A percentile compares a stretch with the other conserved stretches of the same genome.
Evolutionary conservation across 2,888 invertebrate genomes (phyloP).

Genomic region (Leuctra nigra): DNA sequence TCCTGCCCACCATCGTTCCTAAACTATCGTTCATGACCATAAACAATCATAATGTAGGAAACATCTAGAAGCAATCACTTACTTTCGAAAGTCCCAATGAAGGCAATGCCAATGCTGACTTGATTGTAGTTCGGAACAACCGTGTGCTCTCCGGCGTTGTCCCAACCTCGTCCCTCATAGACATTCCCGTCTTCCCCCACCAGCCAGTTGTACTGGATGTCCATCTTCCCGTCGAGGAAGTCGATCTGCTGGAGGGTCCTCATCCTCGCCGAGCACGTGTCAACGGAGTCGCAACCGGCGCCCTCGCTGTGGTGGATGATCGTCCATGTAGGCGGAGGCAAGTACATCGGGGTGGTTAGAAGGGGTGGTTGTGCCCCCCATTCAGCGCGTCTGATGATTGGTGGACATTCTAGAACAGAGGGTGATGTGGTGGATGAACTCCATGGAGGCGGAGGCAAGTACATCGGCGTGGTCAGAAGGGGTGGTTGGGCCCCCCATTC

Average conservation of each 20-base stretch:
- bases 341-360: conserved; percentile 22
- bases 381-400: conserved; percentile 47
- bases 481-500: no score
- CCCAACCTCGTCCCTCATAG: conserved; percentile 43
- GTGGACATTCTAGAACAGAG: conserved; percentile 42
- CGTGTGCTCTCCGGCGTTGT: conserved; percentile 41
- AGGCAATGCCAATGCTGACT: conserved; percentile 40
- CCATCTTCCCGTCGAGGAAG: conserved; percentile 37
- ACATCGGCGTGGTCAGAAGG: no score
- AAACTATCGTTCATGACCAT: no score
- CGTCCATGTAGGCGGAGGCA: conserved; percentile 36
- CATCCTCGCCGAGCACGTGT: conserved; percentile 35
- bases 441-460: no score
- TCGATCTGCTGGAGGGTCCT: conserved; percentile 39
- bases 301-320: conserved; percentile 41
- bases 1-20: no score
- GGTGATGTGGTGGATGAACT: no score
- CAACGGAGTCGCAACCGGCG: conserved; percentile 35
- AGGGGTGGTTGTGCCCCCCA: conserved; percentile 47
- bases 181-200: conserved; percentile 46
- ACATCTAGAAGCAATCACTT: no score
- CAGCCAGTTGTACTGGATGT: conserved; percentile 44
- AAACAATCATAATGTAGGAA: no score
- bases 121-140: conserved; percentile 39
- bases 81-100: conserved; percentile 44